Percentiles rank a stretch among this genome's conserved stretches.
Conservation (phyloP, 2,888 invertebrate genomes). For the Criorhina ranunculi region DNA sequence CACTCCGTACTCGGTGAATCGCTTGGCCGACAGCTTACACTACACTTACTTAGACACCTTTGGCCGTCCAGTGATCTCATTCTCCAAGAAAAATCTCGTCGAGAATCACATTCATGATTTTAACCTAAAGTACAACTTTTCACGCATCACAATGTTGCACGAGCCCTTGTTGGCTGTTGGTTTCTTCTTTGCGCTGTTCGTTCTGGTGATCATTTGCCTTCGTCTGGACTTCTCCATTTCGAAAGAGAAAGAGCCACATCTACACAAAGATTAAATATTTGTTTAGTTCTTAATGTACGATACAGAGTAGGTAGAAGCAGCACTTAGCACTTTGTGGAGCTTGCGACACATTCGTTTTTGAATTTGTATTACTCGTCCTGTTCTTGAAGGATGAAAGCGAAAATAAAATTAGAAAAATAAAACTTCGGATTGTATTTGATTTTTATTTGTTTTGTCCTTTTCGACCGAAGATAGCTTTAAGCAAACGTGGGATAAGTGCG, state of each 20-base stretch:
- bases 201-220: conserved; percentile 96
- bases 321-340: conserved; percentile 26
- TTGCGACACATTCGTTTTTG: conserved; percentile 39
- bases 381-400: conserved; percentile 38
- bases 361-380: conserved; percentile 49
- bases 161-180: conserved; percentile 96
- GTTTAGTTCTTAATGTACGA: conserved; percentile 31
- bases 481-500: too few species aligned
- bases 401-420: conserved; percentile 35
- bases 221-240: conserved; percentile 97
- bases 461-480: too few species aligned
- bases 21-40: conserved; percentile 90
- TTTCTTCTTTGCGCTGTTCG: conserved; percentile 95
- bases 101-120: conserved; percentile 99
- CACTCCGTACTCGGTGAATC: conserved; percentile 92
- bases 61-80: conserved; percentile 94
- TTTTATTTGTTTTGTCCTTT: too few species aligned
- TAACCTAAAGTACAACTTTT: conserved; percentile 94
- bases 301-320: conserved; percentile 23
- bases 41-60: conserved; percentile 97
- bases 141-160: conserved; percentile 93
- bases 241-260: conserved; percentile 87
- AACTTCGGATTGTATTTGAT: conserved; percentile 1
- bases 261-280: conserved; percentile 84
- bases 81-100: conserved; percentile 93